A percentile compares a stretch with the other conserved stretches of the same genome.
phyloP scores from a whole-genome alignment of 2,888 invertebrate genomes.

The Deilephila porcellus region DNA sequence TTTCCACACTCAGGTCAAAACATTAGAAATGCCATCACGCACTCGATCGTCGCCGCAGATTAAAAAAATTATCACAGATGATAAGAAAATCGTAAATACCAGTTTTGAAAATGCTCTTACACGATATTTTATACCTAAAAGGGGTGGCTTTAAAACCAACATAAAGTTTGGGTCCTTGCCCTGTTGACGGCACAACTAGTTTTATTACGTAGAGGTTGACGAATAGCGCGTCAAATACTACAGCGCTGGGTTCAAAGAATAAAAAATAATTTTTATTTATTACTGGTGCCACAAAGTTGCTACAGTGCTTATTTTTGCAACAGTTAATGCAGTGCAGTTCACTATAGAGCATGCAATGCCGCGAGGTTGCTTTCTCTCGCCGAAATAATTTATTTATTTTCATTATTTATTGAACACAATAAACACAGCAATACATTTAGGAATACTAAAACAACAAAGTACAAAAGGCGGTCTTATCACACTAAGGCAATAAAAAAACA shows the following conservation, averaged over 20 bases:
- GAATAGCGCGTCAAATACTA: slow-evolving; percentile 66
- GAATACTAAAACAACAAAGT: no score
- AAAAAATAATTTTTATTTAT: slow-evolving; percentile 32
- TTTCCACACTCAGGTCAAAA: slow-evolving; percentile 18
- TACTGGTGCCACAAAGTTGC: no score
- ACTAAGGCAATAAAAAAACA: no score
- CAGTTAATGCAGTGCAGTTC: no score
- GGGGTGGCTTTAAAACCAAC: slow-evolving; percentile 64
- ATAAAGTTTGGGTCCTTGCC: slow-evolving; percentile 68
- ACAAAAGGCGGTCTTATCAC: no score
- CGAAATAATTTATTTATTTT: no score
- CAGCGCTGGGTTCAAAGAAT: slow-evolving; percentile 55
- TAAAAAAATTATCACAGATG: slow-evolving; percentile 50
- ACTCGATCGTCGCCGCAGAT: slow-evolving; percentile 45
- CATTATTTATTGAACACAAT: no score
- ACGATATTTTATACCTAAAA: slow-evolving; percentile 66
- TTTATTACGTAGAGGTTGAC: slow-evolving; percentile 77
- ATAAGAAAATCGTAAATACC: slow-evolving; percentile 69
- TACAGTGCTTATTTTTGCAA: no score
- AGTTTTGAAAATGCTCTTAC: slow-evolving; percentile 63
- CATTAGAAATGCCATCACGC: slow-evolving; percentile 49
- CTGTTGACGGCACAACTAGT: slow-evolving; percentile 70
- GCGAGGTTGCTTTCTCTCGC: no score
- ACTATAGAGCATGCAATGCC: no score
- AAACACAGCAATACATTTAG: no score